These are phyloP conservation scores for Muscicapa striata DNA, from an alignment of 2,797 vertebrate genomes.

Conservation along the genomic window DNA sequence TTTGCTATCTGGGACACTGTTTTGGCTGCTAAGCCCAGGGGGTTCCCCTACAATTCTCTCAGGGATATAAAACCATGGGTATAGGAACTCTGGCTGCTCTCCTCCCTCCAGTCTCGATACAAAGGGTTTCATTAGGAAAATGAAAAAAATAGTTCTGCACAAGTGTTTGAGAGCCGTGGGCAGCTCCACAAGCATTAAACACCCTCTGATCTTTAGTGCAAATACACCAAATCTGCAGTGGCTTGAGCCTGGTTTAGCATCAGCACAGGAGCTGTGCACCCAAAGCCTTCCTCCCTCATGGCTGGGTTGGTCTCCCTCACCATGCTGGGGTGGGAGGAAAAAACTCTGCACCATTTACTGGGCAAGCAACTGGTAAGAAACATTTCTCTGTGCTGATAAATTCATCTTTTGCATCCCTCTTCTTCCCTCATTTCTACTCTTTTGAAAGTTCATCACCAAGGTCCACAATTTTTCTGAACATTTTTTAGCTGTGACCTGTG, in stretches of 20 bases:
- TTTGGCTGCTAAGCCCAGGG: neutral
- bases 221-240: neutral
- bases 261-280: neutral
- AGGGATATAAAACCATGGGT: neutral
- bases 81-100: neutral
- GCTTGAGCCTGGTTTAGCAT: neutral
- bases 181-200: neutral
- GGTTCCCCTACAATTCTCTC: neutral
- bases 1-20: rapidly evolving
- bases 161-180: neutral
- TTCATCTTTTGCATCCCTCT: neutral
- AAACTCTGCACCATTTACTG: neutral
- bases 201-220: neutral
- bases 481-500: neutral
- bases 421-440: neutral
- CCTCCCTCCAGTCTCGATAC: neutral
- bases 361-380: neutral
- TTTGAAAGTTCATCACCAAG: neutral
- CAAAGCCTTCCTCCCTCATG: neutral
- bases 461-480: neutral
- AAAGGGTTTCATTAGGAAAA: neutral
- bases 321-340: neutral
- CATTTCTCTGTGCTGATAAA: neutral
- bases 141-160: neutral
- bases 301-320: neutral